Conservation (phyloP, 2,797 vertebrate genomes). For the Myotis pilosus region DNA sequence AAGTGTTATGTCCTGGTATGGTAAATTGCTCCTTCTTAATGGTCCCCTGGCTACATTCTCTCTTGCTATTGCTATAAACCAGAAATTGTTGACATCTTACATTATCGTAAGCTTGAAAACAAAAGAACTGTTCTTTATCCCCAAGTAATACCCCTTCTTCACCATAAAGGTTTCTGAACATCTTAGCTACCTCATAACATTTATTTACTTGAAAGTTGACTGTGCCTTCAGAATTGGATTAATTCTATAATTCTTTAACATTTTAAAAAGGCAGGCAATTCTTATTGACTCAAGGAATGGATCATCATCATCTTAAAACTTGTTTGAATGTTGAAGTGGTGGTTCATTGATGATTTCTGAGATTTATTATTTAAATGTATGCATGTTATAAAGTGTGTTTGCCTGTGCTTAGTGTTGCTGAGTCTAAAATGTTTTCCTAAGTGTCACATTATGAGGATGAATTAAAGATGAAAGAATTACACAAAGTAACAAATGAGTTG, state of each 20-base stretch:
- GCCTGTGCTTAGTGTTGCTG: not conserved
- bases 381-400: constrained; percentile 37
- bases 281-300: constrained; percentile 32
- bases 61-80: constrained; percentile 74
- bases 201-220: constrained; percentile 79
- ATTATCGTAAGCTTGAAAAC: constrained; percentile 57
- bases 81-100: constrained; percentile 73
- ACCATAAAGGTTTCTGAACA: constrained; percentile 58
- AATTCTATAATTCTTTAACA: not conserved
- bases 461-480: constrained; percentile 42
- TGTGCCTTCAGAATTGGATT: constrained; percentile 48
- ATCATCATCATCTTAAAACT: constrained; percentile 35
- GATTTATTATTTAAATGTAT: constrained; percentile 41
- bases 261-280: constrained; percentile 19
- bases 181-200: constrained; percentile 72
- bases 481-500: constrained; percentile 11
- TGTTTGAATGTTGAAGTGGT: constrained; percentile 46
- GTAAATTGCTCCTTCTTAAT: constrained; percentile 80
- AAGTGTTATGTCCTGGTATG: constrained; percentile 74
- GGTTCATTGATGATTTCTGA: constrained; percentile 37
- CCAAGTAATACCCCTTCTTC: constrained; percentile 29
- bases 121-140: constrained; percentile 60
- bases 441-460: constrained; percentile 24
- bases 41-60: constrained; percentile 75
- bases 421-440: constrained; percentile 49